Evolutionary conservation across 2,888 invertebrate species (phyloP), one percentile per base, ranked within the genome.

Genomic region (Gymnoscelis rufifasciata): DNA sequence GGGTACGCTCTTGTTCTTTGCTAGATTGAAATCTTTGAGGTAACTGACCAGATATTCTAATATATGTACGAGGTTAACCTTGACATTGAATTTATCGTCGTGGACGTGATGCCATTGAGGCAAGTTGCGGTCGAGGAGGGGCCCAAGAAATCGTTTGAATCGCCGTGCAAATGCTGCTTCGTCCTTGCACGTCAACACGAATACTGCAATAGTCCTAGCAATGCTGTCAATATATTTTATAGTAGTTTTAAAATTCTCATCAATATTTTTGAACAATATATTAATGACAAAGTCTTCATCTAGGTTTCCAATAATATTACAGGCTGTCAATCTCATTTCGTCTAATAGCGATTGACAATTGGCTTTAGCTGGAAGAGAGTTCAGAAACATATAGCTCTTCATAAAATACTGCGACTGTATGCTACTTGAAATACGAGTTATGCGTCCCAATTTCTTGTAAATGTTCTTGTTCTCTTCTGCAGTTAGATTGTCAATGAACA

Each of bases 401-500:
- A 64, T 66, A 35, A 55, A 69, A 52, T 62, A 75, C 19, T 58
- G 47, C 7, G 63, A 60, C 54, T 56, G 60, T 2, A 75, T 51
- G 39, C 30, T 31, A 2, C 40, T 4, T 8, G 71, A 74, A 8
- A 74, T 55, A 12, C 55, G 39, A 15, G 55, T 33, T 0, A 60
- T 51, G 7, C 69, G 48, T 3, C 53, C 51, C 28, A 79, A 43
- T 50, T 52, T 60, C 19, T 54, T 55, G 47, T 70, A 73, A 45
- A 79, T 65, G 11, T 49, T 38, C 52, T 67, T 64, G 51, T 70
- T 70, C 59, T 75, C 77, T 23, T 70, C 69, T 10, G 54, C 19
- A 10, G 65, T 52, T 41, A 80, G 57, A 44, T 65, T 67, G 19
- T 73, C 68, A n/a, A 79, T 71, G 46, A 73, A 76, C 24, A 51